phyloP scores from a whole-genome alignment of 64 coral and sea anemone genomes.

The Porites australiensis region DNA sequence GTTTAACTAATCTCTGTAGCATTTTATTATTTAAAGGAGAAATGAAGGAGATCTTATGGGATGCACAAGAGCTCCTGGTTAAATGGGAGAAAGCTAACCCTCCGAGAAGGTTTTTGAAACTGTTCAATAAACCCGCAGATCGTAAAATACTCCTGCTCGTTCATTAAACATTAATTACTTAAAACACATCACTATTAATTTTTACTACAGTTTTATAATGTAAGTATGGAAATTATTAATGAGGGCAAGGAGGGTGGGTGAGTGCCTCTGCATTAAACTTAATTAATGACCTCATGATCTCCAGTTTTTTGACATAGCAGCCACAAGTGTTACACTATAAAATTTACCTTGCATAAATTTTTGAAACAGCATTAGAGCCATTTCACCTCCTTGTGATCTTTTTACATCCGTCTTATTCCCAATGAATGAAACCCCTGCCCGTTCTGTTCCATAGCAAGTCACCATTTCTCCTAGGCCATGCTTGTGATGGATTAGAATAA shows the following conservation, averaged over 20 bases:
- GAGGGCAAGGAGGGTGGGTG: too few relatives aligned
- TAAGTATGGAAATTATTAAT: too few relatives aligned
- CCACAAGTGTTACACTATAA: neutral
- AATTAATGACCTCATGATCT: too few relatives aligned
- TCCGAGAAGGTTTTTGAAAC: neutral
- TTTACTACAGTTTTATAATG: too few relatives aligned
- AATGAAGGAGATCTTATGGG: conserved; percentile 50
- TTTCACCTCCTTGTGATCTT: neutral
- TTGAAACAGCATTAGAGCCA: neutral
- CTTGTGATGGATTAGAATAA: conserved; percentile 59
- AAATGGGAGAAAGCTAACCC: conserved; percentile 10
- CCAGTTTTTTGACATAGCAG: too few relatives aligned
- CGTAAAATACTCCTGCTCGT: too few relatives aligned
- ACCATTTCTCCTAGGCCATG: conserved; percentile 40
- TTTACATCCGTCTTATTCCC: conserved; percentile 34
- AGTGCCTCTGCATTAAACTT: too few relatives aligned
- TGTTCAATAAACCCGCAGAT: too few relatives aligned
- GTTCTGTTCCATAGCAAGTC: conserved; percentile 41
- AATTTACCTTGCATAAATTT: conserved; percentile 3
- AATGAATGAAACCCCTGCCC: conserved; percentile 65
- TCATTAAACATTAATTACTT: too few relatives aligned
- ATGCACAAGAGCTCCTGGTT: conserved; percentile 14
- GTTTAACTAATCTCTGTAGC: too few relatives aligned
- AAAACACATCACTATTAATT: too few relatives aligned
- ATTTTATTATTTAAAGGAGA: conserved; percentile 34